These are phyloP conservation scores for Parotocinclus haroldoi DNA, from an alignment of 2,797 vertebrate genomes.

Conservation along the genomic window DNA sequence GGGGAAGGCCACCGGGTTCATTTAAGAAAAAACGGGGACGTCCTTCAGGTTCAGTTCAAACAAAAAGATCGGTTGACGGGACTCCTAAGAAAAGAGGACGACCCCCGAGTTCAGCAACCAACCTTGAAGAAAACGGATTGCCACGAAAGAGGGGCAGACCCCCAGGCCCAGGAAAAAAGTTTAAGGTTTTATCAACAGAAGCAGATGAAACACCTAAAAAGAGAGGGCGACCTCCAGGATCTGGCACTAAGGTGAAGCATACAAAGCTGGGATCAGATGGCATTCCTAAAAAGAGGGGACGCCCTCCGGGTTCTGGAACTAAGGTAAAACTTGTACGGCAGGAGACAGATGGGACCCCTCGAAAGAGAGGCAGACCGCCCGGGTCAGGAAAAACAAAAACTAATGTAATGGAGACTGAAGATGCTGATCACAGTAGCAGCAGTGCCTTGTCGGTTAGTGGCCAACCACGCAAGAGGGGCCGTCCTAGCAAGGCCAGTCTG, in stretches of 20 bases:
- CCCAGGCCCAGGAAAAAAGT: constrained; percentile 20
- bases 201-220: constrained; percentile 46
- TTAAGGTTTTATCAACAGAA: not conserved
- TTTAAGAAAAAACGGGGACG: constrained; percentile 29
- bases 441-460: constrained; percentile 1
- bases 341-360: not conserved
- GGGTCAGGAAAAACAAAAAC: constrained; percentile 53
- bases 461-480: constrained; percentile 35
- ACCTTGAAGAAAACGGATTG: not conserved
- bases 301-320: constrained; percentile 43
- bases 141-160: constrained; percentile 58
- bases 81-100: constrained; percentile 54
- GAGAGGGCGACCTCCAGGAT: constrained; percentile 53
- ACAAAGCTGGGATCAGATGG: not conserved
- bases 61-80: constrained; percentile 9
- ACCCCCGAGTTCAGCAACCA: constrained; percentile 40
- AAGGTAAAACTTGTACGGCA: constrained; percentile 10
- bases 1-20: constrained; percentile 39
- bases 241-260: constrained; percentile 26
- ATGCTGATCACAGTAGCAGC: constrained; percentile 8
- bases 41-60: constrained; percentile 10
- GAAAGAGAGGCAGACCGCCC: constrained; percentile 67
- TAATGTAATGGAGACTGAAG: not conserved
- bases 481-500: constrained; percentile 35
- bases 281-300: constrained; percentile 55